phyloP scores from a whole-genome alignment of 2,113 vertebrate genomes.

The Periophthalmodon schlosseri region DNA sequence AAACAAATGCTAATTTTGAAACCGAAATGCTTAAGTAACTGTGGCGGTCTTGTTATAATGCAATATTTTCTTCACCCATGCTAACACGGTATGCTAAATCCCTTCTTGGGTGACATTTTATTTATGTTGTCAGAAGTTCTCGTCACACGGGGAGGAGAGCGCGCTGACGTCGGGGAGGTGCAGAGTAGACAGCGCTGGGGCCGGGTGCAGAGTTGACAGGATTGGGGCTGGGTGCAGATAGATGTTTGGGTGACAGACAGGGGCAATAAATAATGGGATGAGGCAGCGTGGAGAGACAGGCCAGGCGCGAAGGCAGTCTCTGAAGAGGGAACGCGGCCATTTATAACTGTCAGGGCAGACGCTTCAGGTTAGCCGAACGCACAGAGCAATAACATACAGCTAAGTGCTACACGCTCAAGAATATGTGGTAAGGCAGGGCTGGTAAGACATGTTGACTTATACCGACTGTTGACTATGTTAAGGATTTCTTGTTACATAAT shows the following conservation, averaged over 20 bases:
- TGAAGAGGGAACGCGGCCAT: slow-evolving; percentile 60
- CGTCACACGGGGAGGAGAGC: slow-evolving; percentile 12
- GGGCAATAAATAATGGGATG: slow-evolving; percentile 66
- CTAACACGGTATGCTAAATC: background rate
- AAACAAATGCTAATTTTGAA: no score
- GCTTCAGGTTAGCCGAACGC: slow-evolving; percentile 41
- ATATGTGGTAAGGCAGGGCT: background rate
- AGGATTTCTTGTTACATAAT: no score
- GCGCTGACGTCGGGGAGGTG: slow-evolving; percentile 12
- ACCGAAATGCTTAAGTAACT: no score
- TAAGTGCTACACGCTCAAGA: background rate
- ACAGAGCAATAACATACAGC: slow-evolving; percentile 4
- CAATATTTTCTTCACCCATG: background rate
- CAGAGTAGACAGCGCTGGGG: slow-evolving; percentile 26
- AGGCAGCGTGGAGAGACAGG: slow-evolving; percentile 59
- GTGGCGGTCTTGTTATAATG: background rate
- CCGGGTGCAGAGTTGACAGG: slow-evolving; percentile 30
- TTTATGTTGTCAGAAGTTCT: background rate
- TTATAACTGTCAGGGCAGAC: slow-evolving; percentile 71
- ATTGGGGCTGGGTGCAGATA: slow-evolving; percentile 32
- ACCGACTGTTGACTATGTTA: no score
- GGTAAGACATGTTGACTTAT: background rate
- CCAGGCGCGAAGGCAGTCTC: slow-evolving; percentile 51
- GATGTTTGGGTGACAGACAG: slow-evolving; percentile 55
- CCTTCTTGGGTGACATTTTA: background rate